Evolutionary conservation across 2,888 invertebrate species (phyloP), one percentile per base, ranked within the genome.

Genomic region (Drosophila emarginata): DNA sequence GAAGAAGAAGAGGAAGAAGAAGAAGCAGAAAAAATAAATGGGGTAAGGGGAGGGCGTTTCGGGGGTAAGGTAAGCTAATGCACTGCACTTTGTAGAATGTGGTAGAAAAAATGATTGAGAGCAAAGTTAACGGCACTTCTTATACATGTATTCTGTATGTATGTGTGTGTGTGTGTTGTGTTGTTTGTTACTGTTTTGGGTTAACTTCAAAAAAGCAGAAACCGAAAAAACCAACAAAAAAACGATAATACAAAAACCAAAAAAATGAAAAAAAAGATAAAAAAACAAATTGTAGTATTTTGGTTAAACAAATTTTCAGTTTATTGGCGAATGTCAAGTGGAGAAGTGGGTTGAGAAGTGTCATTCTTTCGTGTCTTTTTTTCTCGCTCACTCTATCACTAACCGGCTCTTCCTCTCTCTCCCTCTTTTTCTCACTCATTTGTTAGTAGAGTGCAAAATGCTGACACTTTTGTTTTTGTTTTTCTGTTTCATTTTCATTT

Each of bases 401-500:
- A n/a, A n/a, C n/a, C n/a, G n/a, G n/a, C n/a, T 60, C 15, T 50
- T 12, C 6, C 18, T 18, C 45, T 45, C 45, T 45, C 45, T 21
- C 45, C 4, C 45, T 21, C 45, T 45, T 6, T 39, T 39, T 4
- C 21, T 45, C 18, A 21, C 11, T 21, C 45, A 45, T 45, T 45
- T 45, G 45, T 18, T 45, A 45, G 18, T 45, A 61, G 68, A 72
- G 73, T 79, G 85, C 73, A 79, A 80, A 80, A 73, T 77, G 79
- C 75, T 84, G 85, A 78, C 85, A 73, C 67, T 81, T 75, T 67
- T 58, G 45, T 67, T 67, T 63, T 66, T 74, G 51, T 68, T 77
- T 67, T 67, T 15, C 45, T 59, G 15, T 50, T 67, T 56, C 64
- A 66, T 50, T 71, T 58, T 71, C 69, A 59, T 51, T 66, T 66